A percentile compares a stretch with the other conserved stretches of the same genome.
These are phyloP conservation scores for Sebastes goodei DNA, from an alignment of 2,797 vertebrate species.

Conservation along the genomic window DNA sequence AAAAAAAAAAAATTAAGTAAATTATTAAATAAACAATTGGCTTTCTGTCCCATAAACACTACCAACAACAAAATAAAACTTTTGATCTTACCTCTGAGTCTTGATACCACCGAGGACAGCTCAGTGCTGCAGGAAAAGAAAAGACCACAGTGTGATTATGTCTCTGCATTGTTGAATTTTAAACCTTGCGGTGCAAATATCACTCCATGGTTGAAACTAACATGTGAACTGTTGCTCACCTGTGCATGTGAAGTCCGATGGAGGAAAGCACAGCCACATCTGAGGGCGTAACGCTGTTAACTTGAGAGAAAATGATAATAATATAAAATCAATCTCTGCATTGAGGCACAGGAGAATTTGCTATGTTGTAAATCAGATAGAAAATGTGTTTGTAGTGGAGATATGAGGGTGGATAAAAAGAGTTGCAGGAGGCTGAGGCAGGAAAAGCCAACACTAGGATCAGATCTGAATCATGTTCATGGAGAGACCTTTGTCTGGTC, in stretches of 20 bases:
- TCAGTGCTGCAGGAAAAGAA: constrained; percentile 50
- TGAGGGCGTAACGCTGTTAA: constrained; percentile 61
- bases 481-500: no score
- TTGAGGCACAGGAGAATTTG: accelerated
- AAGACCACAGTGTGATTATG: neutral
- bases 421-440: no score
- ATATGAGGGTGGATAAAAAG: neutral
- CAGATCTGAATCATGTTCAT: no score
- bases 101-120: constrained; percentile 57
- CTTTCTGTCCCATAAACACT: neutral
- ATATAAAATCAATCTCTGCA: neutral
- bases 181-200: neutral
- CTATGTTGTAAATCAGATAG: neutral
- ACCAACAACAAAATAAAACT: neutral
- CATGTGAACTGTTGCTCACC: constrained; percentile 44
- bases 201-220: neutral
- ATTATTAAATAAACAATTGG: neutral
- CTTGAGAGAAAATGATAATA: constrained; percentile 24
- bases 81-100: constrained; percentile 63
- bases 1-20: neutral
- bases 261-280: constrained; percentile 65
- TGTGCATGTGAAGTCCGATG: constrained; percentile 53
- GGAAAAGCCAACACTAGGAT: no score
- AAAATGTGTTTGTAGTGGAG: neutral
- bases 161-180: neutral